A percentile compares a stretch with the other conserved stretches of the same genome.
These are phyloP conservation scores for Apaloderma vittatum DNA, from an alignment of 2,113 vertebrate genomes.

Conservation along the genomic window DNA sequence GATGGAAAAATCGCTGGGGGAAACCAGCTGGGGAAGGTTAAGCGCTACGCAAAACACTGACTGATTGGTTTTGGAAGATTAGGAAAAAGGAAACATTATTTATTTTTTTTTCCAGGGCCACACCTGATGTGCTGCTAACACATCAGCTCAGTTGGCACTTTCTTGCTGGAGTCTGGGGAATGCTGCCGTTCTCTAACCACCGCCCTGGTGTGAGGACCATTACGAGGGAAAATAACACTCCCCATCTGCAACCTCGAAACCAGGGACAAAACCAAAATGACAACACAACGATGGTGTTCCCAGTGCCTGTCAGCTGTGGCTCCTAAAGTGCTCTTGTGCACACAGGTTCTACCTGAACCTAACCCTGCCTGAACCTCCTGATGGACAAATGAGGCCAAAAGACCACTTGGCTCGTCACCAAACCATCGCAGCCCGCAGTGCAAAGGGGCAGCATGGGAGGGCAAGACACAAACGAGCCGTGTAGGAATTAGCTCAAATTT, in stretches of 20 bases:
- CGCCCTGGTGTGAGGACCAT: fast-evolving
- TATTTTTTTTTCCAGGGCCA: not conserved
- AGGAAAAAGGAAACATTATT: not conserved
- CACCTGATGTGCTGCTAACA: fast-evolving
- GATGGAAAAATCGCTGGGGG: fast-evolving
- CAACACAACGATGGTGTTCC: not conserved
- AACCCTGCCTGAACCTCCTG: not conserved
- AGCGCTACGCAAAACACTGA: not conserved
- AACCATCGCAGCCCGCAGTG: fast-evolving
- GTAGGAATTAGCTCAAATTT: fast-evolving
- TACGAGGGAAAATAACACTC: not conserved
- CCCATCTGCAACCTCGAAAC: fast-evolving
- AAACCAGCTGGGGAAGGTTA: not conserved
- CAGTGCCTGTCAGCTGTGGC: not conserved
- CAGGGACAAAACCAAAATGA: not conserved
- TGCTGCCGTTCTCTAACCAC: not conserved
- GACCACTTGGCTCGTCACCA: not conserved
- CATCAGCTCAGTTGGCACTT: too few relatives aligned
- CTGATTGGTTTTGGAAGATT: not conserved
- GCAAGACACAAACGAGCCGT: not conserved
- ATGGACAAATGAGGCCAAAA: fast-evolving
- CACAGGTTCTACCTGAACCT: not conserved
- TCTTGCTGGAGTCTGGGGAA: not conserved
- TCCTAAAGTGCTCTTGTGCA: fast-evolving
- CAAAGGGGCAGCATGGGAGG: not conserved